Evolutionary conservation across 2,797 vertebrate species (phyloP), one percentile per base, ranked within the genome.

Genomic region (Pseudochirops corinnae): DNA sequence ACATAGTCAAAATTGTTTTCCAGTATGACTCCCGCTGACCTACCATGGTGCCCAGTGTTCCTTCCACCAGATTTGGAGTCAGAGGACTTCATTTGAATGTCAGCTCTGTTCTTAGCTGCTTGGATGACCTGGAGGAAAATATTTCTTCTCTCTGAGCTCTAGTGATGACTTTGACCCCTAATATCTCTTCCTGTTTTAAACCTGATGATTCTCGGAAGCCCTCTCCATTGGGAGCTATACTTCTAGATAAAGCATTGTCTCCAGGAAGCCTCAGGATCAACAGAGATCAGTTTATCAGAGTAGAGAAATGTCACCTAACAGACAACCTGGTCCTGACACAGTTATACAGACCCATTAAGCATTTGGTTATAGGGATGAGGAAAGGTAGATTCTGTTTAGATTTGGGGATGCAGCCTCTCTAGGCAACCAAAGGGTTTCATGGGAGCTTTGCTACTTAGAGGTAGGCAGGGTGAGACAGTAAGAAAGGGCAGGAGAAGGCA

Each of bases 401-500:
- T n/a, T 67, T n/a, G 14, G 62, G 33, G 62, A 2, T 14, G 14
- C 33, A 18, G 14, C 62, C 33, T n/a, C 62, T n/a, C 14, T 67
- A 67, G 62, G 4, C 33, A 67, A 18, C 33, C 55, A 24, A 31
- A 14, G 50, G 55, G 1, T 50, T 74, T 60, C 53, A 62, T 39
- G 90, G 57, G 26, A n/a, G 33, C 94, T 93, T 58, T 95, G 31
- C 95, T 31, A 94, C 56, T 56, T 94, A 62, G 50, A 58, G 92
- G 14, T 28, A 90, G 92, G 92, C 74, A 90, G 62, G 57, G 53
- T 24, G 24, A 6, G 1, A 67, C 28, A 12, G 4, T 24, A 24
- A 92, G 0, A 28, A 91, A 90, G 57, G 14, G 67, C 28, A 33
- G 56, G 56, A 9, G 31, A 56, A 87, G 18, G 10, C 2, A 31